Percentiles rank a stretch among this genome's conserved stretches.
These are phyloP conservation scores for Drosophila aldrichi DNA, from an alignment of 2,888 invertebrate genomes.

Conservation along the genomic window DNA sequence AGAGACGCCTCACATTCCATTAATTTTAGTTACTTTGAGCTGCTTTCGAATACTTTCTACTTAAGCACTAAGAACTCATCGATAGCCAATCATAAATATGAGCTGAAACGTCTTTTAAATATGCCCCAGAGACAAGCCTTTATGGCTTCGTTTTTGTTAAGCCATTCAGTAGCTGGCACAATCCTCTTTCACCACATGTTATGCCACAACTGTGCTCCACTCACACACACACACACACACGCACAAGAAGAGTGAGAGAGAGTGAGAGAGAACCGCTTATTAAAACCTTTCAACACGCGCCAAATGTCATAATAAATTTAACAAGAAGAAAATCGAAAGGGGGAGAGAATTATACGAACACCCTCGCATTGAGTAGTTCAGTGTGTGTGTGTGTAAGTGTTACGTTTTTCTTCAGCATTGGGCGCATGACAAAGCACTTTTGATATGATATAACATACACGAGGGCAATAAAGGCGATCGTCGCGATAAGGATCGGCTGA, in stretches of 20 bases:
- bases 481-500: constrained; percentile 70
- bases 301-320: constrained; percentile 79
- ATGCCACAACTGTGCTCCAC: constrained; percentile 24
- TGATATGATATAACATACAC: constrained; percentile 54
- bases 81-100: not conserved
- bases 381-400: constrained; percentile 13
- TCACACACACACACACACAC: not conserved
- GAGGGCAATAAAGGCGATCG: constrained; percentile 74
- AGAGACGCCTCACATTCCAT: not conserved
- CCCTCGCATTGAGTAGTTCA: constrained; percentile 12
- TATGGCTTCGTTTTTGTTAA: constrained; percentile 3
- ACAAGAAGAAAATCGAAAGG: constrained; percentile 28
- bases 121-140: constrained; percentile 15
- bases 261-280: constrained; percentile 38
- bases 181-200: constrained; percentile 54
- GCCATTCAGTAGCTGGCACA: constrained; percentile 22
- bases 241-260: not conserved
- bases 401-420: constrained; percentile 15
- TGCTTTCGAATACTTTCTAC: constrained; percentile 4
- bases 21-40: not conserved
- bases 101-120: constrained; percentile 4
- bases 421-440: constrained; percentile 73
- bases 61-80: constrained; percentile 7
- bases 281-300: constrained; percentile 79
- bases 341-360: constrained; percentile 4